These are phyloP conservation scores for Misgurnus anguillicaudatus DNA, from an alignment of 2,113 vertebrate genomes.

Conservation along the genomic window DNA sequence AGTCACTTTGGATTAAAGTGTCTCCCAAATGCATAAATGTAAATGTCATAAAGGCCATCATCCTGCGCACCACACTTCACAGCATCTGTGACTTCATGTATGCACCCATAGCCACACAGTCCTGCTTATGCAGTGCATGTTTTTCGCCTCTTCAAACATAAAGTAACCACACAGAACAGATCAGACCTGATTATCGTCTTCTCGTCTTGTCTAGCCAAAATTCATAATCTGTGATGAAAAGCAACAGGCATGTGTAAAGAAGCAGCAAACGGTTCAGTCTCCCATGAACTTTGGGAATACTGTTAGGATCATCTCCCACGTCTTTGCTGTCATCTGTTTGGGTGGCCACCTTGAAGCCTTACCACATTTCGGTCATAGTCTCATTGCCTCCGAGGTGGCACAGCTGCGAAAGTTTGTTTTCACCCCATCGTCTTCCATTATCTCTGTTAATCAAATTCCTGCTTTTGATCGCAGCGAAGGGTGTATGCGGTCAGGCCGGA, in stretches of 20 bases:
- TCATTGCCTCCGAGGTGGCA: background rate
- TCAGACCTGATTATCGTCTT: slow-evolving; percentile 77
- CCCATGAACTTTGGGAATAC: slow-evolving; percentile 61
- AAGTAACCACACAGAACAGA: slow-evolving; percentile 69
- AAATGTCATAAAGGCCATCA: background rate
- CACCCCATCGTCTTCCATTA: slow-evolving; percentile 43
- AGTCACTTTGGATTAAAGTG: no score
- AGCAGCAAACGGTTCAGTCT: slow-evolving; percentile 68
- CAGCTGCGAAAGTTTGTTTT: slow-evolving; percentile 51
- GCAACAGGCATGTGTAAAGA: slow-evolving; percentile 68
- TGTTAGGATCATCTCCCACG: slow-evolving; percentile 55
- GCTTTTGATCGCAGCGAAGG: slow-evolving; percentile 49
- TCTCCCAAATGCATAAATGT: no score
- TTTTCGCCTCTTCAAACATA: slow-evolving; percentile 52
- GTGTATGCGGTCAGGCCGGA: slow-evolving; percentile 37
- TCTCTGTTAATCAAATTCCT: slow-evolving; percentile 47
- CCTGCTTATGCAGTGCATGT: background rate
- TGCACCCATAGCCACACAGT: slow-evolving; percentile 49
- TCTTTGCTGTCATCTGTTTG: slow-evolving; percentile 51
- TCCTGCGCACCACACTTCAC: background rate
- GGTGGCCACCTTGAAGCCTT: slow-evolving; percentile 34
- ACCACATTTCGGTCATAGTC: slow-evolving; percentile 8
- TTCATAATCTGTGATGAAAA: slow-evolving; percentile 73
- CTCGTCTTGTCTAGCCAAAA: slow-evolving; percentile 62
- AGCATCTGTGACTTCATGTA: background rate